Evolutionary conservation across 2,888 invertebrate genomes (phyloP), one percentile per base, ranked within the genome.

Genomic region (Dione juno): DNA sequence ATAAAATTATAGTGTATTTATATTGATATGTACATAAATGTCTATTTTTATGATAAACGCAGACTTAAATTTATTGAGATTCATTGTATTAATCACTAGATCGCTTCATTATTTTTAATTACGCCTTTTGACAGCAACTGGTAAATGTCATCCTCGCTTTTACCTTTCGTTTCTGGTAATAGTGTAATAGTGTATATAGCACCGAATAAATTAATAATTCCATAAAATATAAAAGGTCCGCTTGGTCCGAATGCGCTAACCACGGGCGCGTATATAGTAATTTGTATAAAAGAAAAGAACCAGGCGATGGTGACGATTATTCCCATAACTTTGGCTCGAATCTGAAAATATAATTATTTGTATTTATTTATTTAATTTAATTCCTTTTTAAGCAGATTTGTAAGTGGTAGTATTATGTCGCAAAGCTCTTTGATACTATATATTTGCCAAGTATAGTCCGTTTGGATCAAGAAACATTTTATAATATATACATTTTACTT

Each of bases 91-190:
- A 9, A 10, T 35, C 57, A 40, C 11, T 59, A 21, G 3, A 14
- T 21, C 9, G 41, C 9, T 41, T 41, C 40, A 13, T 10, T 43
- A 43, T 28, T 43, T 28, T 43, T 43, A 43, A 8, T 66, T 59
- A 68, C 67, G 53, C 66, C 84, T 80, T 35, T 64, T 54, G 21
- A 57, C 40, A 41, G 76, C 53, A 50, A 66, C 66, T 48, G 59
- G 43, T 72, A 67, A 11, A 43, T 89, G 69, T 85, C 77, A 59
- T 88, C 84, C n/a, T 88, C 79, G 53, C 81, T 84, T 76, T 86
- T 88, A 37, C 88, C 89, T 77, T 85, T 89, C 0, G 92, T 92
- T 77, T 93, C 93, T 0, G 91, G 90, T 40, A 92, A 77, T 41
- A 81, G 76, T 61, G 85, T 72, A 59, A 86, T 77, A 61, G 84